phyloP scores from a whole-genome alignment of 2,888 invertebrate genomes.

The Euzetes globulus region DNA sequence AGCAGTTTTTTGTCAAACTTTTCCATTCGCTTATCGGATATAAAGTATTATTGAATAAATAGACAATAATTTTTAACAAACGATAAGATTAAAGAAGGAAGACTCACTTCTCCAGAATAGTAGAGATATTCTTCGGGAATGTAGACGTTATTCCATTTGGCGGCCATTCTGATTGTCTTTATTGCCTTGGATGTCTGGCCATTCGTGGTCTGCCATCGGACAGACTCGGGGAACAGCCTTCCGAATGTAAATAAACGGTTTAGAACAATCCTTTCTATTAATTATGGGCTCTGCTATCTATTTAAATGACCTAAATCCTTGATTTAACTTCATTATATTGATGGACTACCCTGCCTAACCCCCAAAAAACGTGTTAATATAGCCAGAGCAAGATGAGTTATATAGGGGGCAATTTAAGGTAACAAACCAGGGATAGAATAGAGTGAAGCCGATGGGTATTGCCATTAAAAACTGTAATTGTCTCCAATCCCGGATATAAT shows the following conservation, averaged over 20 bases:
- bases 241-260: no score
- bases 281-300: no score
- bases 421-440: conserved; percentile 29
- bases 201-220: conserved; percentile 30
- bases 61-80: no score
- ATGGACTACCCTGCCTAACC: no score
- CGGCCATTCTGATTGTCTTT: not conserved
- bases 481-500: conserved; percentile 23
- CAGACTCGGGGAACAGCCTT: conserved; percentile 33
- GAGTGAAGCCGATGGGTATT: not conserved
- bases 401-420: no score
- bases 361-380: no score
- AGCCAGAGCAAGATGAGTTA: no score
- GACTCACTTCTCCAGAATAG: not conserved
- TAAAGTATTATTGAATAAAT: not conserved
- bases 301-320: no score
- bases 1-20: not conserved
- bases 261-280: not conserved
- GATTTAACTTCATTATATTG: no score
- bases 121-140: not conserved
- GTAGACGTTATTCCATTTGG: conserved; percentile 16
- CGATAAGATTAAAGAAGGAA: not conserved
- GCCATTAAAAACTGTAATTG: not conserved
- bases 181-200: conserved; percentile 10
- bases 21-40: not conserved